Conservation (phyloP, 53 echinoderm and acorn worm species). For the Hippasteria phrygiana region DNA sequence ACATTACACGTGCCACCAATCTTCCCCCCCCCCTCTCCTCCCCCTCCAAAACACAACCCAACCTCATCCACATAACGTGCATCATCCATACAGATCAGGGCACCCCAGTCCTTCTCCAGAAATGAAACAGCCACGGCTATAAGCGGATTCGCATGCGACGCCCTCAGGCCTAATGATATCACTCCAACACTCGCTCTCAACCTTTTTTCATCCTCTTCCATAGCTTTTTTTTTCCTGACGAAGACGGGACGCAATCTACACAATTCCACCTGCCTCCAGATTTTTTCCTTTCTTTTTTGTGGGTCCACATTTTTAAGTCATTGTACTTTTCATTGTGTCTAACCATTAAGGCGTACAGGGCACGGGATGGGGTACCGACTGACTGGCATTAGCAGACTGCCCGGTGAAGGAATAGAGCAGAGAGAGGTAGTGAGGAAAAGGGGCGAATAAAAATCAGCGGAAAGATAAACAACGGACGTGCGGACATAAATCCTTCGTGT, state of each 20-base stretch:
- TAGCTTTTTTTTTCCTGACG: background rate
- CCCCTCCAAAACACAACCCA: background rate
- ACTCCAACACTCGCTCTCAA: slow-evolving; percentile 13
- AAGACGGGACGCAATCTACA: background rate
- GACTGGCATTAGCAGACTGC: slow-evolving; percentile 19
- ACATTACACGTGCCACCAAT: slow-evolving; percentile 23
- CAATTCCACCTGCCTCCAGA: slow-evolving; percentile 24
- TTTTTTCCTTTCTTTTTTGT: background rate
- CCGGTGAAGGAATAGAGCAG: background rate
- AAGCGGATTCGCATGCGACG: slow-evolving; percentile 42
- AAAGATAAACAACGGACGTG: slow-evolving; percentile 63
- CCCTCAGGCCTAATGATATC: slow-evolving; percentile 59
- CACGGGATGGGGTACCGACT: slow-evolving; percentile 32
- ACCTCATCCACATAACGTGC: background rate
- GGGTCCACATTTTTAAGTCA: slow-evolving; percentile 19
- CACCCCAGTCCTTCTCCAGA: slow-evolving; percentile 8
- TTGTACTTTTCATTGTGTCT: slow-evolving; percentile 61
- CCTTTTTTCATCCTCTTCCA: background rate
- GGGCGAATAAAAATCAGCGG: slow-evolving; percentile 31
- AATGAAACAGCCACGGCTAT: slow-evolving; percentile 27
- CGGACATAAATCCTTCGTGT: slow-evolving; percentile 57
- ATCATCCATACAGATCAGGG: slow-evolving; percentile 1
- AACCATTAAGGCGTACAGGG: slow-evolving; percentile 22
- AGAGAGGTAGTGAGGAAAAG: background rate
- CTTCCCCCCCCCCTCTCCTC: background rate